Base-by-base conservation (phyloP, 53 echinoderm and acorn worm genomes). In the Antedon mediterranea region DNA sequence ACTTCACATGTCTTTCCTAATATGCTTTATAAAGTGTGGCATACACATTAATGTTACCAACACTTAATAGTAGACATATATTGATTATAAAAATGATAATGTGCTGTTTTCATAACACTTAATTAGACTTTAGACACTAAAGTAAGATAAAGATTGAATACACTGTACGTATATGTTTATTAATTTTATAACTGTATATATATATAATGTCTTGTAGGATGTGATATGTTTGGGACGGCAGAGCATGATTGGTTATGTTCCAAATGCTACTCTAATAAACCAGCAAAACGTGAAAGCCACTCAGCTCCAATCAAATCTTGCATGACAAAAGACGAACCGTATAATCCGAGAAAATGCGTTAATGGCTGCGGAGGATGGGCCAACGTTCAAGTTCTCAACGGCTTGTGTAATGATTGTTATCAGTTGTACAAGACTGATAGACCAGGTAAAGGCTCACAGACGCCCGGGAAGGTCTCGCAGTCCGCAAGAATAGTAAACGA, bases 371-470 rank as follows among this genome's bases (percentile, higher is more conserved):
- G 26, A 3, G 82, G 86, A 1, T 86, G 84, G 30, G 92, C 86
- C 71, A 92, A 92, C 31, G 26, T 77, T 6, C 83, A 92, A 73
- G 84, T 89, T 30, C 32, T 89, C 34, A 83, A 92, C 5, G 92
- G 92, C 8, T 86, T 75, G 76, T 92, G 92, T 27, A 86, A 86
- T 33, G 77, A 86, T 4, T 92, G 92, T 43, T 86, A 86, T 77
- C 57, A 71, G 28, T 82, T 81, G 26, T 92, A 89, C 33, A 34
- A 77, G 26, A 71, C 29, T 34, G 30, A 42, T 34, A 0, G 23
- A 0, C 28, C n/a, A 2, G 77, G 34, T 28, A n/a, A n/a, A n/a
- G 34, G 42, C 13, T 13, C 41, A 41, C 5, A 13, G 41, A 7
- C 7, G 5, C 5, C 41, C 13, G 5, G 41, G 13, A 57, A 57